A percentile compares a stretch with the other conserved stretches of the same genome.
These are phyloP conservation scores for Melipona quadrifasciata DNA, from an alignment of 1,140 invertebrate genomes.

Conservation along the genomic window DNA sequence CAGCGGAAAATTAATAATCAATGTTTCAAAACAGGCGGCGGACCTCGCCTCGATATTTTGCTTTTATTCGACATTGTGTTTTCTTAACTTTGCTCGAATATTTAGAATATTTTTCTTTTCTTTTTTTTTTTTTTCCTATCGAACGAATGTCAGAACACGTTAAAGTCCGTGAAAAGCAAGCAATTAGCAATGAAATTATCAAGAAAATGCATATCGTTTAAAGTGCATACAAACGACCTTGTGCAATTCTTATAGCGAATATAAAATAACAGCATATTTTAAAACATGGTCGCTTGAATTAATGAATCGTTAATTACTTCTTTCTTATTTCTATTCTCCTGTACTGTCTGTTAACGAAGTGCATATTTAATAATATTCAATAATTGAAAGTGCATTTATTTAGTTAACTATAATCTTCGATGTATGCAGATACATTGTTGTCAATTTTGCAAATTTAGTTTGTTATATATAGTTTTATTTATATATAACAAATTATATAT, in stretches of 20 bases:
- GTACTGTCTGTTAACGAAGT: not conserved
- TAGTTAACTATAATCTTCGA: not conserved
- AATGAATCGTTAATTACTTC: not conserved
- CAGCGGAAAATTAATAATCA: conserved; percentile 29
- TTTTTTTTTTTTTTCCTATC: too few relatives aligned
- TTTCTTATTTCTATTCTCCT: not conserved
- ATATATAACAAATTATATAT: too few relatives aligned
- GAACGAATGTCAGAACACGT: not conserved
- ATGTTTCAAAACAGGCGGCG: not conserved
- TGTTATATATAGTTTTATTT: too few relatives aligned
- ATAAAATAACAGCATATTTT: not conserved
- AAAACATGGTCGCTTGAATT: not conserved
- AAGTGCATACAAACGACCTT: not conserved
- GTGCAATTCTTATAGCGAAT: not conserved
- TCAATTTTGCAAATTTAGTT: too few relatives aligned
- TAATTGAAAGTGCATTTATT: not conserved
- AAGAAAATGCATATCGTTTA: not conserved
- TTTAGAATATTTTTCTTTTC: not conserved
- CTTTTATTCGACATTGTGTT: not conserved
- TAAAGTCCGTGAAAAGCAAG: not conserved
- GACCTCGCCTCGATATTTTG: not conserved
- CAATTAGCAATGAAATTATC: not conserved
- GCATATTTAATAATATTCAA: too few relatives aligned
- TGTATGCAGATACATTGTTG: too few relatives aligned
- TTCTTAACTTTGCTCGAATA: not conserved